Evolutionary conservation across 2,888 invertebrate species (phyloP), one percentile per base, ranked within the genome.

Genomic region (Drosophila niveifrons): DNA sequence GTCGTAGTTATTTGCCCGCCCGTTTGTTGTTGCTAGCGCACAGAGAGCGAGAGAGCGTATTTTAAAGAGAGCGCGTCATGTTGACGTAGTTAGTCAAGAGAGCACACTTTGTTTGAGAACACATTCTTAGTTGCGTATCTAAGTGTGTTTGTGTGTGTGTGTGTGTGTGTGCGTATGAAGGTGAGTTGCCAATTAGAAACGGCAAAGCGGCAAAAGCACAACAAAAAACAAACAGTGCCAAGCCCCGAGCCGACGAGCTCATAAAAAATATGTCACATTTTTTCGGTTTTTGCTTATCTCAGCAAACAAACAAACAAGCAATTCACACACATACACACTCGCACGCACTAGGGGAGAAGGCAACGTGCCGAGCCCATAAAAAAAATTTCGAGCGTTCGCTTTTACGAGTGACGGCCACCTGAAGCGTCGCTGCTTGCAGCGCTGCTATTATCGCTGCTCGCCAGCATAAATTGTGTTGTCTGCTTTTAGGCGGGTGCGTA

Each of bases 301-400:
- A 67, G 58, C 75, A 72, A 80, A 68, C 67, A 75, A 71, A 51
- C 62, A 63, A 66, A 72, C 65, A 63, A 66, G 67, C 65, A 71
- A 65, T 55, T 23, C 52, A 52, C 36, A 44, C 39, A 70, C 28
- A n/a, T n/a, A 53, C 52, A 39, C 23, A 41, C 51, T 23, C 18
- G 10, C 43, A 46, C 63, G 10, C 39, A 58, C 51, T 44, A 41
- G 10, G 8, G 23, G 13, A 41, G 58, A 65, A 51, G 58, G 55
- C 62, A 74, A 84, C 77, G 86, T 79, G 85, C 83, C 85, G 81
- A 83, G 80, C 86, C 85, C 85, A 85, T 88, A 85, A 85, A 88
- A 80, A 64, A 52, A 72, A 72, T 66, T 67, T 67, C 65, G 59
- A 64, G n/a, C 57, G 59, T 59, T 47, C 41, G 44, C 56, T 57